These are phyloP conservation scores for Megaceryle torquata DNA, from an alignment of 2,113 vertebrate genomes.

Conservation along the genomic window DNA sequence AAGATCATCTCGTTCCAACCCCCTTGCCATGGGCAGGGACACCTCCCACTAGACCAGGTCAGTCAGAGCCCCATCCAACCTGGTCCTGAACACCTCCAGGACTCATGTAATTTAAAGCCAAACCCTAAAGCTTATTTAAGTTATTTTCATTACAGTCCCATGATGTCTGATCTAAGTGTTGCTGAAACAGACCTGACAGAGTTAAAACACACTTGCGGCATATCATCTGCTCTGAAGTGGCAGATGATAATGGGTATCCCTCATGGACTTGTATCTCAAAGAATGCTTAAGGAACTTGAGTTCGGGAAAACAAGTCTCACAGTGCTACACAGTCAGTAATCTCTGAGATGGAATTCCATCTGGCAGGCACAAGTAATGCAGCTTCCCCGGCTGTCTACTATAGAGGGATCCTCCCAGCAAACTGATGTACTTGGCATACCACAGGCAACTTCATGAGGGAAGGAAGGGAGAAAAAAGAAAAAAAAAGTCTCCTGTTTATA, in stretches of 20 bases:
- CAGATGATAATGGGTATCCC: not conserved
- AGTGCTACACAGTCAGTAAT: not conserved
- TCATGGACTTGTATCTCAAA: not conserved
- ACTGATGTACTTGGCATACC: too few species aligned
- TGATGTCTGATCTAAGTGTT: not conserved
- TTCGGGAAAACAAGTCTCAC: not conserved
- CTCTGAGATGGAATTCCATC: not conserved
- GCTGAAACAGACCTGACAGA: not conserved
- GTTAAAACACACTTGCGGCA: not conserved
- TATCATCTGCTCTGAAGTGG: not conserved
- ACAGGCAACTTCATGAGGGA: not conserved
- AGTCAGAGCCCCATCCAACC: too few species aligned
- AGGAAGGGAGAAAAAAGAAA: not conserved
- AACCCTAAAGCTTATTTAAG: not conserved
- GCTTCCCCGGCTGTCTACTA: not conserved
- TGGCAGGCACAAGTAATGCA: not conserved
- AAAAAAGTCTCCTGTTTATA: not conserved
- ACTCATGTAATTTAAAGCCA: not conserved
- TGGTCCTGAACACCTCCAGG: too few species aligned
- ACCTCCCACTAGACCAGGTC: too few species aligned
- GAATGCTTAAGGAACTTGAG: not conserved
- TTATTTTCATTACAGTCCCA: not conserved
- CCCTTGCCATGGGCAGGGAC: too few species aligned
- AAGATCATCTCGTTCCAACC: too few species aligned
- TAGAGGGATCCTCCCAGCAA: not conserved